Conservation (phyloP, 2,888 invertebrate genomes). For the Nebria brevicollis region DNA sequence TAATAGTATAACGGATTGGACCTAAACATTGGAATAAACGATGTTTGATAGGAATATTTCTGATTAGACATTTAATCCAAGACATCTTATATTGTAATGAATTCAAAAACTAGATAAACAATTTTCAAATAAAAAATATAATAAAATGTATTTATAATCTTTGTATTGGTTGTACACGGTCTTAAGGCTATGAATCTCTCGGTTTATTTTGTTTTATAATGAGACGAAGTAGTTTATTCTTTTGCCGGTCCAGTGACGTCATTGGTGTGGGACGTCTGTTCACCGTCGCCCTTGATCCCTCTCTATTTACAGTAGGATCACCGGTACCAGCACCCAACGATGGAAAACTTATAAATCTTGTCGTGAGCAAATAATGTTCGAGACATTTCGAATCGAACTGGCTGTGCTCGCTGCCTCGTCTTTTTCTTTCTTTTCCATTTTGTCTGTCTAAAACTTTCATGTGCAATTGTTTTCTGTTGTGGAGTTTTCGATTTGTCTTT, state of each 20-base stretch:
- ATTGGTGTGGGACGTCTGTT: background rate
- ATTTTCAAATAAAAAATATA: no score
- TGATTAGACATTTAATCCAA: no score
- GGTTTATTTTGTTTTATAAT: background rate
- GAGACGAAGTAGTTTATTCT: background rate
- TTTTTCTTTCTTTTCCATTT: background rate
- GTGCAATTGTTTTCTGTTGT: conserved; percentile 29
- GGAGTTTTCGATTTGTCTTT: background rate
- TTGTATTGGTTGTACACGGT: no score
- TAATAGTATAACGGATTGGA: no score
- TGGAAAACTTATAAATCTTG: conserved; percentile 40
- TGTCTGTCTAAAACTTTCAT: conserved; percentile 25
- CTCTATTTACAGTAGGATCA: conserved; percentile 44
- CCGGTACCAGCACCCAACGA: conserved; percentile 20
- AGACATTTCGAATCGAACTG: conserved; percentile 26
- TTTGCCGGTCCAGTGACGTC: background rate
- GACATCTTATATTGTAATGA: no score
- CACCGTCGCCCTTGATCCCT: conserved; percentile 30
- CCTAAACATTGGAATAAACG: no score
- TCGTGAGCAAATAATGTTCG: conserved; percentile 37
- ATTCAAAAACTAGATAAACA: no score
- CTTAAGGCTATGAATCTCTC: no score
- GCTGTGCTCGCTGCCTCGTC: background rate
- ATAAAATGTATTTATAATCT: no score
- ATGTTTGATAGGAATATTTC: no score